Conservation (phyloP, 2,113 vertebrate species). For the Corythornis cristatus region DNA sequence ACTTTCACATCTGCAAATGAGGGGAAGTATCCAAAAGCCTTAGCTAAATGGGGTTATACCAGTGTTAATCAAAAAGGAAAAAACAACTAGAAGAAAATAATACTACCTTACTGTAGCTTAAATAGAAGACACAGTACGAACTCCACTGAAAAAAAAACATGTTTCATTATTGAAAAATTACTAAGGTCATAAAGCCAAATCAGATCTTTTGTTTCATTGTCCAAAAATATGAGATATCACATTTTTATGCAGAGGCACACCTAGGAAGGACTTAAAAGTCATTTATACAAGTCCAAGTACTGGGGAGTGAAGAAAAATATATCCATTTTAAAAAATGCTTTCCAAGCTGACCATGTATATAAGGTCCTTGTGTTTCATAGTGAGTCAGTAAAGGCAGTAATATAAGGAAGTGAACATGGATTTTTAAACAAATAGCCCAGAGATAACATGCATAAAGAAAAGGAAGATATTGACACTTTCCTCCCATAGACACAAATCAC, state of each 20-base stretch:
- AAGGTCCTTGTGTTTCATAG: neutral
- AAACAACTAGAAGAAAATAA: no score
- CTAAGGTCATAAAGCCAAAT: neutral
- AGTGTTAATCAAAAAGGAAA: neutral
- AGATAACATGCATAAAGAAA: neutral
- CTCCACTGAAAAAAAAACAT: neutral
- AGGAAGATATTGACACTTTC: neutral
- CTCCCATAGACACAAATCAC: neutral
- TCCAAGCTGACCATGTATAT: neutral
- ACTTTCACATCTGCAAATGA: neutral
- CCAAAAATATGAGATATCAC: neutral
- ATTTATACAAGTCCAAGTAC: neutral
- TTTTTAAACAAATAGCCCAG: neutral
- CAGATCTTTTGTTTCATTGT: neutral
- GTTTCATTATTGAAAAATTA: neutral
- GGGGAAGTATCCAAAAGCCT: neutral
- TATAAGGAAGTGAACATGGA: neutral
- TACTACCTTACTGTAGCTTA: neutral
- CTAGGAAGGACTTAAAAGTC: neutral
- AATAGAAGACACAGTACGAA: neutral
- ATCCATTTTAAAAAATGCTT: neutral
- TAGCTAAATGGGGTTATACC: neutral
- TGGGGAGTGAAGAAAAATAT: neutral
- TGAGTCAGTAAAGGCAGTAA: neutral
- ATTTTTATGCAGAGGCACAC: neutral